A percentile compares a stretch with the other conserved stretches of the same genome.
Conservation (phyloP, 2,113 vertebrate genomes). For the Accipiter virgatus region DNA sequence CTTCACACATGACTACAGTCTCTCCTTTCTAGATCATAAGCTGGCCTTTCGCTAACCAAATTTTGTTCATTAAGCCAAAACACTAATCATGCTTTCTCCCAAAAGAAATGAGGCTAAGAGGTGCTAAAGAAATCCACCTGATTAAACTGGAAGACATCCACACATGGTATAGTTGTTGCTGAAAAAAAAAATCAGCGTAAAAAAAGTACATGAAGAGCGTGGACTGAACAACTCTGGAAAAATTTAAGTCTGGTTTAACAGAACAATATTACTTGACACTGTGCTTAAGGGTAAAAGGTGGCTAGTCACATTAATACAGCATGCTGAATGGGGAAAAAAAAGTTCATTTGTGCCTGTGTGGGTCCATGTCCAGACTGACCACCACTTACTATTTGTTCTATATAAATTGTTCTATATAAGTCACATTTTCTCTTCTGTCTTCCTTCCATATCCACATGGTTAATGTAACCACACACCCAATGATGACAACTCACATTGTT, state of each 20-base stretch:
- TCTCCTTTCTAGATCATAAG: background rate
- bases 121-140: background rate
- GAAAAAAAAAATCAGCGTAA: background rate
- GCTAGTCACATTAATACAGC: background rate
- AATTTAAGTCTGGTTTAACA: background rate
- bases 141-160: background rate
- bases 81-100: background rate
- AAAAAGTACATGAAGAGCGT: background rate
- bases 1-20: background rate
- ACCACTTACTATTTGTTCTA: background rate
- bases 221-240: background rate
- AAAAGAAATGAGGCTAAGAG: background rate
- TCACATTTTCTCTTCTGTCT: background rate
- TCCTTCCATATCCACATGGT: background rate
- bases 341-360: background rate
- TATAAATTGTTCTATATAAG: background rate
- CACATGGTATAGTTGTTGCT: rapidly evolving
- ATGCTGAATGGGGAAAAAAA: background rate
- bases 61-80: background rate
- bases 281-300: background rate
- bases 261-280: background rate
- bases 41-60: background rate
- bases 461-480: background rate
- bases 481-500: background rate
- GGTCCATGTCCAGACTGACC: background rate